These are phyloP conservation scores for Caenorhabditis panamensis DNA, from an alignment of 2,888 invertebrate genomes.

Conservation along the genomic window DNA sequence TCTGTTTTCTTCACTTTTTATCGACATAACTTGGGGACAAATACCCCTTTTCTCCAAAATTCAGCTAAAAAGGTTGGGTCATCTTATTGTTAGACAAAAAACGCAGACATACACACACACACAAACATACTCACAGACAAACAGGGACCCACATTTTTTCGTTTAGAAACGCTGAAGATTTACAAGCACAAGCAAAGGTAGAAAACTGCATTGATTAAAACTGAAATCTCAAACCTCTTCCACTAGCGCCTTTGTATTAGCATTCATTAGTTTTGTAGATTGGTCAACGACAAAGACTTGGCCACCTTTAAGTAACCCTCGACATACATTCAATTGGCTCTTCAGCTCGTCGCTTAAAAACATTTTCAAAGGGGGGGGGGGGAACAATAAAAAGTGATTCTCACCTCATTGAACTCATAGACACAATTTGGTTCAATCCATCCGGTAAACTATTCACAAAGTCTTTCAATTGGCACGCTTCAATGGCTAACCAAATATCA, in stretches of 20 bases:
- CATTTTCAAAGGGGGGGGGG: neutral
- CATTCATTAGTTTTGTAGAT: constrained; percentile 83
- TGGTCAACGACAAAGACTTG: constrained; percentile 84
- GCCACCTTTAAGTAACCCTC: constrained; percentile 82
- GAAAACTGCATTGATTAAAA: neutral
- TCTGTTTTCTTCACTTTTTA: too few species aligned
- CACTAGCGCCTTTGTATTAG: constrained; percentile 74
- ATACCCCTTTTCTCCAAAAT: too few species aligned
- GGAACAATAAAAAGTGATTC: neutral
- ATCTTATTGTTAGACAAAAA: too few species aligned
- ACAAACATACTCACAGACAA: too few species aligned
- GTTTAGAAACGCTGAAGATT: too few species aligned
- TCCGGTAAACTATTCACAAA: constrained; percentile 88
- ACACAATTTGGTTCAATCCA: constrained; percentile 89
- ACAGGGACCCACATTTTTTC: too few species aligned
- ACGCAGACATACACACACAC: too few species aligned
- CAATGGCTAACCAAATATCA: constrained; percentile 91
- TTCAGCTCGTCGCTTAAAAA: constrained; percentile 83
- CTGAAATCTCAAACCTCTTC: constrained; percentile 82
- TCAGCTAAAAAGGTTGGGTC: too few species aligned
- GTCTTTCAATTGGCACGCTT: constrained; percentile 91
- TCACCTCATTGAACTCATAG: constrained; percentile 87
- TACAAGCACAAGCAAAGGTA: too few species aligned
- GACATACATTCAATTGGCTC: constrained; percentile 83
- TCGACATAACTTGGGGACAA: too few species aligned